A percentile compares a stretch with the other conserved stretches of the same genome.
These are phyloP conservation scores for Boloria selene DNA, from an alignment of 2,888 invertebrate genomes.

Conservation along the genomic window DNA sequence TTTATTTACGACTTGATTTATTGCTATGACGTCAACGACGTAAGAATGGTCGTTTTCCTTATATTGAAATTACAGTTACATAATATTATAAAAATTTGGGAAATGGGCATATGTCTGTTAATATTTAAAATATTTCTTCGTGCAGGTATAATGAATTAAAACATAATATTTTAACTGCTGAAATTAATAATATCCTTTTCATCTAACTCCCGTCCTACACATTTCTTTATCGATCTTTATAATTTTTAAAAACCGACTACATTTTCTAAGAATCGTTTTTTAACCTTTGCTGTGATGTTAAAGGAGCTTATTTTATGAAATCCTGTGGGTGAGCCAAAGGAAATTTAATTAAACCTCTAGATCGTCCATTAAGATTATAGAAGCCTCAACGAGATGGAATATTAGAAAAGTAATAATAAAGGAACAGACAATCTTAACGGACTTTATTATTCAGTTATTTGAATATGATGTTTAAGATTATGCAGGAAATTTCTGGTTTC, in stretches of 20 bases:
- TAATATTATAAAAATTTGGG: no score
- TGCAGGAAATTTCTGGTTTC: conserved; percentile 34
- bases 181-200: no score
- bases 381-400: conserved; percentile 20
- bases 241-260: no score
- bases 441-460: conserved; percentile 17
- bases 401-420: conserved; percentile 21
- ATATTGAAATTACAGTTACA: neutral
- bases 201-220: no score
- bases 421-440: conserved; percentile 14
- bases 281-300: neutral
- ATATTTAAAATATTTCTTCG: no score
- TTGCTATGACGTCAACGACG: neutral
- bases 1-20: conserved; percentile 13
- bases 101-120: no score
- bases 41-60: neutral
- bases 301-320: conserved; percentile 29
- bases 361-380: conserved; percentile 37
- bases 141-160: no score
- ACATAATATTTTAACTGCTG: no score
- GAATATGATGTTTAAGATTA: conserved; percentile 7
- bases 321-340: conserved; percentile 22
- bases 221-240: no score
- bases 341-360: conserved; percentile 40
- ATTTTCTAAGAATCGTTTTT: neutral